Evolutionary conservation across 2,113 vertebrate genomes (phyloP).

Genomic region (Alces alces): DNA sequence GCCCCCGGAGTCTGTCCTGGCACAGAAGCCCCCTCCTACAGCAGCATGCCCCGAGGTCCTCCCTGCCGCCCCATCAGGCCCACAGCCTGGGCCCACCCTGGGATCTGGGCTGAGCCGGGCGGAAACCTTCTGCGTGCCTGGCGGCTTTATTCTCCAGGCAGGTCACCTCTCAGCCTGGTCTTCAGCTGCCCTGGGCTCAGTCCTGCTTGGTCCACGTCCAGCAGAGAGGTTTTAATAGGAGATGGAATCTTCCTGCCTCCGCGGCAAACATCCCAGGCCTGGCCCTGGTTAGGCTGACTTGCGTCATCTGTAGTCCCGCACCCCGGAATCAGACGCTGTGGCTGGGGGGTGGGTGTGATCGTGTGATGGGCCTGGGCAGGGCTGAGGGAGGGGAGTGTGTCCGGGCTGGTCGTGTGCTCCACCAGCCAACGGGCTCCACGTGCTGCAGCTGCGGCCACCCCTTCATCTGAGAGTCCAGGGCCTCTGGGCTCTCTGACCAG

Average conservation of each 20-base stretch:
- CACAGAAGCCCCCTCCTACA: neutral
- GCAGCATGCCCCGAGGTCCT: neutral
- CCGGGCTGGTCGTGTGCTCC: neutral
- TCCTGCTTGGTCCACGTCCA: neutral
- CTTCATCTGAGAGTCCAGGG: neutral
- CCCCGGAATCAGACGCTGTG: rapidly evolving
- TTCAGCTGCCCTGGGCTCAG: rapidly evolving
- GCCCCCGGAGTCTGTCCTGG: neutral
- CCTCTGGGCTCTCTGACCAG: neutral
- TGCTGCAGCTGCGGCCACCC: rapidly evolving
- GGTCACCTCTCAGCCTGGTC: neutral
- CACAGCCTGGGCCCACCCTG: neutral
- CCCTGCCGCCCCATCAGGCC: no score
- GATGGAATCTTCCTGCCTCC: neutral
- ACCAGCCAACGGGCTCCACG: neutral
- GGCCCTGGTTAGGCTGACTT: rapidly evolving
- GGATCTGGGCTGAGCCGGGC: neutral
- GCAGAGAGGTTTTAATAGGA: neutral
- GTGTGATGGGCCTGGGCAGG: rapidly evolving
- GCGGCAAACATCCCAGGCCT: rapidly evolving
- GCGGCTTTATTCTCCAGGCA: neutral
- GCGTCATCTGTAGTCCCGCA: rapidly evolving
- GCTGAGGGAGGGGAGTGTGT: rapidly evolving
- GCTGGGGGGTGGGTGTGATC: neutral
- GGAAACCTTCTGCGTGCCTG: rapidly evolving